These are phyloP conservation scores for Chrysolina haemoptera DNA, from an alignment of 2,888 invertebrate genomes.

Conservation along the genomic window DNA sequence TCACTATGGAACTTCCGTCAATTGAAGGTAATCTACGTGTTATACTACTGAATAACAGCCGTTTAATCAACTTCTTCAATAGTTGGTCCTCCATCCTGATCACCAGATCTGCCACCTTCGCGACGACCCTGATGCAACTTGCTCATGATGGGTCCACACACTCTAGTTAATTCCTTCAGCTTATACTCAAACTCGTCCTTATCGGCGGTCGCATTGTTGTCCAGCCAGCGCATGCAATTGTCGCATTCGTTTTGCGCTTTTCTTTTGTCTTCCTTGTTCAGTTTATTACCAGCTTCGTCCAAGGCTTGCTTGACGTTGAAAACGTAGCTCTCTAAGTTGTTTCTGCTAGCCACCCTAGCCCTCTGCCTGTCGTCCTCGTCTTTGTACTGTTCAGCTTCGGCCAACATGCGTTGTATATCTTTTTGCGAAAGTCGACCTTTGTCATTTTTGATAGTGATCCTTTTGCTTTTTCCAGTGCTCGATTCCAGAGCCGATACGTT, in stretches of 20 bases:
- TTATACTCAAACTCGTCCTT: conserved; percentile 77
- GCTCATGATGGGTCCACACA: conserved; percentile 75
- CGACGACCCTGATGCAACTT: conserved; percentile 69
- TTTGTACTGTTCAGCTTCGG: conserved; percentile 80
- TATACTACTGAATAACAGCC: neutral
- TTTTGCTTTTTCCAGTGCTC: conserved; percentile 77
- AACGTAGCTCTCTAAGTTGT: conserved; percentile 81
- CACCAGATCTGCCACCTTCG: conserved; percentile 46
- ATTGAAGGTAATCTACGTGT: neutral
- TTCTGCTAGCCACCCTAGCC: conserved; percentile 79
- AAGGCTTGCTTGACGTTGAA: conserved; percentile 80
- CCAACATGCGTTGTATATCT: conserved; percentile 86
- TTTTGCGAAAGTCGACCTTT: conserved; percentile 85
- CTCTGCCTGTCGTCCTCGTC: conserved; percentile 82
- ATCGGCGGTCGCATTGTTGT: conserved; percentile 77
- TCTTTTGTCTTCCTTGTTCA: conserved; percentile 72
- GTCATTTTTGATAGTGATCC: conserved; percentile 88
- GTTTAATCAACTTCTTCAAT: conserved; percentile 67
- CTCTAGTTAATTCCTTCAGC: conserved; percentile 74
- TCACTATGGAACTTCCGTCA: neutral
- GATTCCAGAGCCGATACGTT: conserved; percentile 73
- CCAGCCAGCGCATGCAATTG: conserved; percentile 80
- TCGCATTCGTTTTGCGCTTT: conserved; percentile 72
- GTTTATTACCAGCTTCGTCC: conserved; percentile 76
- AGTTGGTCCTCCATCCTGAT: conserved; percentile 65